phyloP scores from a whole-genome alignment of 2,797 vertebrate species.

The Falco naumanni region DNA sequence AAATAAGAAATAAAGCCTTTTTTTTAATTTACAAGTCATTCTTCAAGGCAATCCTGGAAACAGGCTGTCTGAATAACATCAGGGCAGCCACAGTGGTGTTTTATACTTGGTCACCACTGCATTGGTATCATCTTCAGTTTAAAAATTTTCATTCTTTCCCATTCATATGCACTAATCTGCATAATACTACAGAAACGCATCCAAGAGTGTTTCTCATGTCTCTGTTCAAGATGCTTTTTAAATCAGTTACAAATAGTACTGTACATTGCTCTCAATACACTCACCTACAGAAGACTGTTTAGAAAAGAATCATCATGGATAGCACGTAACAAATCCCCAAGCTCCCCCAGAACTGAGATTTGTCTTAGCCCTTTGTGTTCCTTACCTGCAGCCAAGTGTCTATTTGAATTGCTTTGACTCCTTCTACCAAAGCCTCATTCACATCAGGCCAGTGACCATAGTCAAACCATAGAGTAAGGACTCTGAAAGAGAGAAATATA shows the following conservation, averaged over 20 bases:
- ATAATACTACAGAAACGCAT: background rate
- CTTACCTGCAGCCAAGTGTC: constrained; percentile 98
- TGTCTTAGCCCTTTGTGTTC: background rate
- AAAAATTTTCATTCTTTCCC: background rate
- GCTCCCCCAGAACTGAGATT: background rate
- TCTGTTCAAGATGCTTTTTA: background rate
- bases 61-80: background rate
- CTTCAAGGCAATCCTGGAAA: background rate
- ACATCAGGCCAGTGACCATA: constrained; percentile 99
- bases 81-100: background rate
- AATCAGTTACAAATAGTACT: background rate
- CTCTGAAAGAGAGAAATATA: constrained; percentile 76
- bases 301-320: background rate
- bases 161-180: background rate
- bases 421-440: constrained; percentile 96
- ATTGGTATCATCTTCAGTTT: background rate
- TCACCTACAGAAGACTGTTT: background rate
- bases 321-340: background rate
- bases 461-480: constrained; percentile 98
- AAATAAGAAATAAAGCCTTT: background rate
- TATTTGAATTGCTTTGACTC: constrained; percentile 98
- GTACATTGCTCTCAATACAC: background rate
- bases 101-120: background rate
- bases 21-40: background rate
- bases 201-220: background rate